Evolutionary conservation across 23 tunicate genomes (phyloP), one percentile per base, ranked within the genome.

Genomic region (Trididemnum clinides): DNA sequence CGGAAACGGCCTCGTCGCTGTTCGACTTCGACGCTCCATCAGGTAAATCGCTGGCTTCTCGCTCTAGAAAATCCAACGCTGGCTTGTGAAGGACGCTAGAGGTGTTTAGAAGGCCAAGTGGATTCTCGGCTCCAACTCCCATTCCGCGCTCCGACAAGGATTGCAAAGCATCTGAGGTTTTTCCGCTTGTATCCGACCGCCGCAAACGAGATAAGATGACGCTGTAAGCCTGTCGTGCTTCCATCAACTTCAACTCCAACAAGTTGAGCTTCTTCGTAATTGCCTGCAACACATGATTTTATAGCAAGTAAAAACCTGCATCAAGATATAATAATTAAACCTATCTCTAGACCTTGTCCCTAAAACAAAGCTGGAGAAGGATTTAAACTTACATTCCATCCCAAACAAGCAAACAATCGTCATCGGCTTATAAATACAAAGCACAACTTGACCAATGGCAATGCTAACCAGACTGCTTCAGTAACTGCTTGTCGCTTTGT

Each of bases 101-200:
- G 26, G 75, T 38, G 25, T 51, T 34, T 57, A 59, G 81, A 2
- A 88, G 33, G 0, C 54, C 32, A 21, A 64, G 34, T 28, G 97
- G 92, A 32, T 87, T 83, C 58, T 93, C 98, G 12, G 98, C 92
- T 27, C 98, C 98, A 10, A 93, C 98, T 7, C 98, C 98, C 50
- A 50, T 64, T 15, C 98, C 98, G 25, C 98, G 34, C 77, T 93
- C 92, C 20, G 88, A 82, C 0, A 88, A 75, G 1, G 93, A 84
- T 30, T 82, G 78, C 69, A 77, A 18, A 19, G 88, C 97, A 0
- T 50, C 54, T 0, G 95, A 85, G 10, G 89, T 36, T n/a, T 78
- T 64, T 7, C 85, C 86, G 0, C 80, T 81, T 18, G 33, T 77
- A 33, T 85, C 96, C 0, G 87, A 72, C 23, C 50, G 51, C 29